Evolutionary conservation across 2,888 invertebrate species (phyloP), one percentile per base, ranked within the genome.

Genomic region (Calliopum simillimum): DNA sequence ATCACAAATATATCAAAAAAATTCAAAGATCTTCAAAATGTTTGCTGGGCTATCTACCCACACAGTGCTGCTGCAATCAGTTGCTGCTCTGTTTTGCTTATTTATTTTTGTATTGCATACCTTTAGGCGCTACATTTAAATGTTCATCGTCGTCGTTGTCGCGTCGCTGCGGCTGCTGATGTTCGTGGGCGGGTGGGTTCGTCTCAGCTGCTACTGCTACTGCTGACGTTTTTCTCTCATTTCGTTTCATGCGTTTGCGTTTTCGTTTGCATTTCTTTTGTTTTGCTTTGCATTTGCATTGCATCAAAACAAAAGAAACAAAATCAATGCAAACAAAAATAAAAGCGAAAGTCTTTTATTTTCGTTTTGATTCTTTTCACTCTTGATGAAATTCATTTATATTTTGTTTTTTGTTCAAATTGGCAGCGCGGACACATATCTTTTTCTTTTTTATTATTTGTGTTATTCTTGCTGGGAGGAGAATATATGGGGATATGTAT

Each of bases 81-180:
- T 56, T 56, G 19, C 56, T 56, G 55, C 56, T 56, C 8, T 33
- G 14, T 23, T 4, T 23, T 19, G 23, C 25, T 56, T 33, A 33
- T 8, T 33, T 33, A 33, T 33, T 49, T 49, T 49, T 49, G n/a
- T 19, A 19, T 49, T 49, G 49, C 49, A 49, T 49, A 49, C 49
- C 49, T 49, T 49, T 16, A 49, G 49, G 49, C 11, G n/a, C 19
- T 49, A 49, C 49, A 49, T 49, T 49, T 49, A 49, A 49, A 49
- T 49, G 49, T 49, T 16, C 49, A 13, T 16, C 1, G 19, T 49
- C n/a, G n/a, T 16, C 1, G 46, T 14, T 11, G 14, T 46, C 46
- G 46, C 14, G 11, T 46, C 46, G 12, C 46, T 14, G 14, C 49
- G 12, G 49, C 49, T 49, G 49, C 14, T 49, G 33, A 8, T 8